Base-by-base conservation (phyloP, 2,113 vertebrate genomes). In the Peromyscus californicus region DNA sequence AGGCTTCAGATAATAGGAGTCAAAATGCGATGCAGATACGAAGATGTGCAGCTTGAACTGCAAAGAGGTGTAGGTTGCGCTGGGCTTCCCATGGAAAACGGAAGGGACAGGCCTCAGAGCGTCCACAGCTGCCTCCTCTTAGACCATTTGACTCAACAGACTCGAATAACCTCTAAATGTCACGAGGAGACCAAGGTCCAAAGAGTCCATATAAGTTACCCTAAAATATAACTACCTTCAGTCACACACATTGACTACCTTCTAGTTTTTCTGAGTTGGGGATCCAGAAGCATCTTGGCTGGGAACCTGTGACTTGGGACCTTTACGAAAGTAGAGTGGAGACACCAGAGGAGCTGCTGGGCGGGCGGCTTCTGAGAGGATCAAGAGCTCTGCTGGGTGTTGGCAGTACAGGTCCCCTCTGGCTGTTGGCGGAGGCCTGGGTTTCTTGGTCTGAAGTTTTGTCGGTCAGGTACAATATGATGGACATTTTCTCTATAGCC, bases 1-100 rank as follows among this genome's bases (percentile, higher is more conserved):
- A 92, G 97, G 95, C 95, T 96, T 92, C 93, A 93, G 94, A 96
- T n/a, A 74, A 94, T 15, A 87, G 94, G 39, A 95, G n/a, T 31
- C 92, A 74, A 39, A 75, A 19, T 21, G 17, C 10, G 88, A 61
- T 57, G 4, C 8, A 42, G 75, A 90, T 84, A 89, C 72, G 83
- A 86, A 93, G 94, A 93, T n/a, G 87, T 29, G n/a, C 91, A 78
- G 86, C 67, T 72, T 94, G 61, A 88, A 31, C 83, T 39, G 74
- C 83, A 86, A 63, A 94, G 95, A 89, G 45, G 7, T 0, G 9
- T 0, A 31, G 88, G 57, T 15, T n/a, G 0, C 5, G 33, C 70
- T 19, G 59, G 63, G 69, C 61, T 95, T 94, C 33, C 59, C 83
- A 0, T 0, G 33, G 78, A 9, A 7, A 74, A 51, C 45, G 59